These are phyloP conservation scores for Steatornis caripensis DNA, from an alignment of 2,113 vertebrate genomes.

Conservation along the genomic window DNA sequence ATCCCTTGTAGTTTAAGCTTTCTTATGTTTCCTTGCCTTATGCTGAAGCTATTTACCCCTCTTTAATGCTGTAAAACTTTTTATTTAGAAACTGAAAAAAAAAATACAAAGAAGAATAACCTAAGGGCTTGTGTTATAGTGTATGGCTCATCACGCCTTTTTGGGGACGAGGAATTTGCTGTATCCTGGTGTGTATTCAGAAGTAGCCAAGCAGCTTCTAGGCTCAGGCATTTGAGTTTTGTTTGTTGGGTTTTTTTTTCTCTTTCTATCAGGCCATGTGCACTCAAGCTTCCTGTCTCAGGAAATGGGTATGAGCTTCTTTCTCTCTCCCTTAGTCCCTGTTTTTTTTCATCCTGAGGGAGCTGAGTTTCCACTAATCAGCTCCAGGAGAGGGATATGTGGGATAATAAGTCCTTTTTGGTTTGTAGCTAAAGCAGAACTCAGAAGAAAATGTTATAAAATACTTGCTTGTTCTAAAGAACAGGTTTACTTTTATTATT, in stretches of 20 bases:
- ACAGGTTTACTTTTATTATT: neutral
- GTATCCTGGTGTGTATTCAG: neutral
- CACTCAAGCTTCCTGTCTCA: neutral
- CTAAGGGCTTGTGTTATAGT: neutral
- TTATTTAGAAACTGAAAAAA: neutral
- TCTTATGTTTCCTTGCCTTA: neutral
- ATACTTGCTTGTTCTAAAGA: neutral
- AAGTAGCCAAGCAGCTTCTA: neutral
- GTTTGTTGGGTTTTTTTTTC: neutral
- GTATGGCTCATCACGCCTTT: neutral
- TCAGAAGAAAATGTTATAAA: neutral
- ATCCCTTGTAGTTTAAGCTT: neutral
- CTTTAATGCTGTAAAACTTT: neutral
- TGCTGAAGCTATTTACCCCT: neutral
- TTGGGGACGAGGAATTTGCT: slow-evolving; percentile 15
- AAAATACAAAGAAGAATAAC: neutral
- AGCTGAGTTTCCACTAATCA: neutral
- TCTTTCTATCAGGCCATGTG: neutral
- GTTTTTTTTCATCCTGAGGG: neutral
- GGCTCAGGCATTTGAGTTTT: neutral
- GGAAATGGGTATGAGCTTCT: neutral
- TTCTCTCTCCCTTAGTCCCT: neutral
- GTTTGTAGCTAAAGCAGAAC: neutral
- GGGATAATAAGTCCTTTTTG: neutral
- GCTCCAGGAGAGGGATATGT: neutral